Evolutionary conservation across 2,888 invertebrate genomes (phyloP), one percentile per base, ranked within the genome.

Genomic region (Crioceris asparagi): DNA sequence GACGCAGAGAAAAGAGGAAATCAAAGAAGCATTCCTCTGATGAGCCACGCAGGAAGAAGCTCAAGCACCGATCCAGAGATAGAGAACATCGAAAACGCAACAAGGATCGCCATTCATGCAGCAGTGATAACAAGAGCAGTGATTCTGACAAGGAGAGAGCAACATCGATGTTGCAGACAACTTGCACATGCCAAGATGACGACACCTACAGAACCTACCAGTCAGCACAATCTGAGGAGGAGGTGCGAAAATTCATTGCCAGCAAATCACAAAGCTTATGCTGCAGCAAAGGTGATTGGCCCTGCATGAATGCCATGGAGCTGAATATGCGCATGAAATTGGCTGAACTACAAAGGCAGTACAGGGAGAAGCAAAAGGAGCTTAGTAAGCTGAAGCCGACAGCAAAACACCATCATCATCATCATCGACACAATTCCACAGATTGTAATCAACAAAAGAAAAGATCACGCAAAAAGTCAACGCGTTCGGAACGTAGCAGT

Each of bases 291-390:
- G 55, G 56, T 31, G 61, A 60, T 8, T 62, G 64, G 57, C 57
- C 66, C 2, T 64, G 63, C 23, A 81, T 83, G 59, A 78, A 76
- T 56, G 77, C 80, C 2, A 77, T 82, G 64, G 87, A 88, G 59
- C 68, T 82, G 52, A 82, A 85, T 52, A 86, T 90, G 83, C 71
- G 86, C 26, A 75, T 80, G 63, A 74, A 79, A 39, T 60, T 91
- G 42, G 83, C 85, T 15, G 86, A 88, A 35, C 68, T 91, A 17
- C 84, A 88, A 53, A 70, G 81, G 17, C 79, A 84, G 55, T 84
- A 86, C 56, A 77, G 78, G 44, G 87, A 90, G 57, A 86, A 86
- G 57, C 83, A 87, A 56, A 77, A 77, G 18, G 85, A 90, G 61
- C 65, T 91, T n/a, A 77, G 75, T 43, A 80, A 79, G 46, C 66